Evolutionary conservation across 2,888 invertebrate genomes (phyloP), one percentile per base, ranked within the genome.

Genomic region (Eupithecia pulchellata): DNA sequence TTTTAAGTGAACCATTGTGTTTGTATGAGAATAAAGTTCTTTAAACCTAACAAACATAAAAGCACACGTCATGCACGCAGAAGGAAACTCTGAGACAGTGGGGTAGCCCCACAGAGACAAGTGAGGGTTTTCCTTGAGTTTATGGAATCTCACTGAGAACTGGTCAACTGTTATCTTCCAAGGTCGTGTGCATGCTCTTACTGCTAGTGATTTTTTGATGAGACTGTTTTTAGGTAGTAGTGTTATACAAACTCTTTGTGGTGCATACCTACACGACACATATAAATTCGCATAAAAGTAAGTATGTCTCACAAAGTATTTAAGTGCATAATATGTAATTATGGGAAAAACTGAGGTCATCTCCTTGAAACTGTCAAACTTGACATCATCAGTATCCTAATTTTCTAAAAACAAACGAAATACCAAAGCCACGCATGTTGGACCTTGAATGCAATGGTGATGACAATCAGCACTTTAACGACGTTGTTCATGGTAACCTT

Each of bases 391-490:
- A 52, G 52, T 25, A 4, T 52, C 52, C 25, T 47, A 47, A 52
- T 52, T 52, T 25, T 52, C 20, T 13, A 52, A 25, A 52, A 52
- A 52, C 11, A 52, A 25, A 52, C 52, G 47, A 58, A 66, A 34
- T 58, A 14, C 32, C 58, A 32, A 20, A 57, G 14, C 8, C 39
- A 52, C 39, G 42, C 29, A 36, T 63, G 11, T 32, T 29, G 11
- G 25, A 64, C 67, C 67, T 71, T 71, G 70, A 32, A 47, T 6
- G 58, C 30, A 62, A 64, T 65, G 65, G 14, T n/a, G 72, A 72
- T 72, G 30, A 63, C 58, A 64, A 72, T 72, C 72, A 64, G 63
- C 69, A 72, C 69, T 72, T 69, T 47, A 58, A 57, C 39, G 25
- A 68, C 68, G 58, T 69, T 65, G 64, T 64, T 29, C 47, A 5